phyloP scores from a whole-genome alignment of 2,888 invertebrate species.

The Clitarchus hookeri region DNA sequence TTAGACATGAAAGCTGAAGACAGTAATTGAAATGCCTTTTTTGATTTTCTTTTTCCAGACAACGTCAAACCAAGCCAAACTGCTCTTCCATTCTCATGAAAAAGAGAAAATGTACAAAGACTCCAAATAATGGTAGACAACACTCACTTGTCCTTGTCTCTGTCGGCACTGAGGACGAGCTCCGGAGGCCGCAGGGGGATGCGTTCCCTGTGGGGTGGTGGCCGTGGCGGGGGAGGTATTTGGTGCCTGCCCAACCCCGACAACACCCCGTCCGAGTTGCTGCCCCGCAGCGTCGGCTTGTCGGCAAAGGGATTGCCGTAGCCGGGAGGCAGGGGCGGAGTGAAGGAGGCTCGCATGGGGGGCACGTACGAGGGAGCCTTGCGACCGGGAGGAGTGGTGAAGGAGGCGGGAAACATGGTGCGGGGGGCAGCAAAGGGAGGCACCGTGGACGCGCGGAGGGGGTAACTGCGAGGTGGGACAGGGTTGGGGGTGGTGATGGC shows the following conservation, averaged over 20 bases:
- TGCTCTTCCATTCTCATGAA: no score
- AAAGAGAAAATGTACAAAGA: no score
- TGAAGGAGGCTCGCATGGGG: slow-evolving; percentile 73
- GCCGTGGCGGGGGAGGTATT: slow-evolving; percentile 76
- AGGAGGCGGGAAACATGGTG: slow-evolving; percentile 37
- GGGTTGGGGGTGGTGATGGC: slow-evolving; percentile 48
- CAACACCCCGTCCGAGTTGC: slow-evolving; percentile 59
- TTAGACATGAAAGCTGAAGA: no score
- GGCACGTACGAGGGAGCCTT: slow-evolving; percentile 79
- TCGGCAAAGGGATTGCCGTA: slow-evolving; percentile 87
- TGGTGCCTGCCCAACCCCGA: slow-evolving; percentile 61
- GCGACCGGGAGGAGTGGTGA: slow-evolving; percentile 40
- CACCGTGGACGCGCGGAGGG: slow-evolving; percentile 37
- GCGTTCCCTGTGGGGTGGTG: slow-evolving; percentile 74
- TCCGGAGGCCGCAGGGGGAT: slow-evolving; percentile 78
- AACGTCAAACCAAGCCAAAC: no score
- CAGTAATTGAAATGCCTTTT: no score
- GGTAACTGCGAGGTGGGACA: slow-evolving; percentile 47
- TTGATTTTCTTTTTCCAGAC: no score
- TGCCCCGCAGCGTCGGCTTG: slow-evolving; percentile 80
- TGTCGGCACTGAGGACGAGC: slow-evolving; percentile 46
- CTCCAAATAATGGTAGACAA: neutral
- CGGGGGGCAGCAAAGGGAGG: slow-evolving; percentile 38
- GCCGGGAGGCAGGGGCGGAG: slow-evolving; percentile 82
- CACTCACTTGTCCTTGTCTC: slow-evolving; percentile 31